Evolutionary conservation across 2,888 invertebrate species (phyloP), one percentile per base, ranked within the genome.

Genomic region (Biston stratarius): DNA sequence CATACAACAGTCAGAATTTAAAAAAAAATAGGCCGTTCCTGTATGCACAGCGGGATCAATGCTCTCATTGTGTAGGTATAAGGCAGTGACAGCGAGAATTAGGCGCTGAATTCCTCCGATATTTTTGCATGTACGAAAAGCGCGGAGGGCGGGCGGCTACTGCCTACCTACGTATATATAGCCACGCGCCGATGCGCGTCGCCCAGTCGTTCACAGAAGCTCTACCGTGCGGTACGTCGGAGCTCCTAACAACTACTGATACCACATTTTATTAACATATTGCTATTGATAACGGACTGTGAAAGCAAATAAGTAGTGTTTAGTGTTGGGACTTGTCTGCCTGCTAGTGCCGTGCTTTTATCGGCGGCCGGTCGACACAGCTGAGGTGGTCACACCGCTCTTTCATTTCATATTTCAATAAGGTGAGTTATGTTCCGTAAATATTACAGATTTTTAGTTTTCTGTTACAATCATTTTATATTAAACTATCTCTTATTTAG

Each of bases 41-140:
- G 80, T 79, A 83, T 88, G 88, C 88, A 86, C 74, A 78, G 81
- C 80, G 86, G 88, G 93, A 93, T 92, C 93, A 94, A 92, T 85
- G 93, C 86, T 91, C 93, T 81, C 92, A 91, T 91, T 92, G 92
- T 92, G 89, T 84, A 86, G 84, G 84, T 83, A 81, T 83, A 82
- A 86, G 86, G 85, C 88, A 90, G 89, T 88, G 91, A 90, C 92
- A 93, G 90, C 63, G 82, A 84, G 86, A 92, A 93, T 92, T 92
- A 87, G 90, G 91, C 88, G 87, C 84, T 83, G 83, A 84, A 93
- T 92, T 93, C 92, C 91, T 83, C 83, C 78, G 88, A 86, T 93
- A 91, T 93, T 92, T 93, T 91, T 88, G 91, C 90, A 88, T 89
- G 82, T 86, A 84, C 80, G 85, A 86, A 87, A 79, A 79, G 80